Evolutionary conservation across 2,113 vertebrate species (phyloP), one percentile per base, ranked within the genome.

Genomic region (Speoplatyrhinus poulsoni): DNA sequence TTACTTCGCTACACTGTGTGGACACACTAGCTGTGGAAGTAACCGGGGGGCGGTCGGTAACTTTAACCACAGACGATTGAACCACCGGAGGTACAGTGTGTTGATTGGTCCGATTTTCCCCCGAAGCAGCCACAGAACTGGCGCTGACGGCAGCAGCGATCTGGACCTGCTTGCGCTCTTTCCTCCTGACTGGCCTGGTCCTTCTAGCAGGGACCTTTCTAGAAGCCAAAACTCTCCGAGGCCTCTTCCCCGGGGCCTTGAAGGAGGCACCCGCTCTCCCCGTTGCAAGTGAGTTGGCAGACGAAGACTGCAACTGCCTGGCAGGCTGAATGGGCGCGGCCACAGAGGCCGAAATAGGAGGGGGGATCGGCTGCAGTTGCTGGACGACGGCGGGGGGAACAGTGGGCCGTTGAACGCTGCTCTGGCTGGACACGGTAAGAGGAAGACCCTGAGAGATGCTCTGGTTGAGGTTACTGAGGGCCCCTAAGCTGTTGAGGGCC

Each of bases 391-490:
- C 83, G 70, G 92, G 90, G 46, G 91, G 57, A 76, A 85, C 81
- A 65, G 91, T 62, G 56, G 92, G 86, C 76, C 93, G 62, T 6
- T 94, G 95, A 49, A 92, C 67, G 74, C 87, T 94, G 81, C 91
- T 96, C 80, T 98, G 95, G 50, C 90, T 94, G 59, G 95, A 93
- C 84, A 96, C 80, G 26, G 68, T 66, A 6, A 86, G 77, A 5
- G 87, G 80, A 36, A 90, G 73, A 60, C 90, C 95, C 67, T 98
- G 95, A 0, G 96, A 96, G 84, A 98, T 98, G 89, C 95, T 98
- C 91, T 98, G 95, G 90, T 96, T 99, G 77, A 99, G 95, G 89
- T 91, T 97, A 80, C 95, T 96, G 82, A 99, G 94, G 82, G 98
- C 96, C 55, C 97, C 96, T 69, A 99, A 95, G 13, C 95, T 96